Conservation (phyloP, 2,797 vertebrate species). For the Taeniopygia guttata region DNA sequence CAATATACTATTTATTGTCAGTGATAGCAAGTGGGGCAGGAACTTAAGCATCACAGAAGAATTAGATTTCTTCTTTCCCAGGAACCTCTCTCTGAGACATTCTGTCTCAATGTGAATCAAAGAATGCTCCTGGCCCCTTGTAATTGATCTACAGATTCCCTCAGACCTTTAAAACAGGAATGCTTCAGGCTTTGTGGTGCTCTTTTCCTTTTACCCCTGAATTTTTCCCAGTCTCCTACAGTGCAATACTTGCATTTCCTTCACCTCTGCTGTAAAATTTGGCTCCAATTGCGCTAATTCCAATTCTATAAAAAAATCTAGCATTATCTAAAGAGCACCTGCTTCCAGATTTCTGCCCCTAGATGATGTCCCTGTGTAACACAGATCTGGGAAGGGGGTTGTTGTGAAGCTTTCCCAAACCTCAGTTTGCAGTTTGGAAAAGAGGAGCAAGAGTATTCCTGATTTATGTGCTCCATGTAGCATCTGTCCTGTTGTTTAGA, state of each 20-base stretch:
- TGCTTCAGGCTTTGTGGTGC: neutral
- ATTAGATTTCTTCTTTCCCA: neutral
- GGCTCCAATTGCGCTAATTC: neutral
- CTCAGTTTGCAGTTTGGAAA: neutral
- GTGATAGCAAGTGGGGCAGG: neutral
- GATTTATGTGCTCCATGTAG: neutral
- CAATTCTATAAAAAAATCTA: neutral
- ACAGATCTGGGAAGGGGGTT: neutral
- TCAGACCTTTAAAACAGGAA: neutral
- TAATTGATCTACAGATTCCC: neutral
- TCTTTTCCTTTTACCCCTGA: neutral
- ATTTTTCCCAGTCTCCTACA: neutral
- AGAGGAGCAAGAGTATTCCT: neutral
- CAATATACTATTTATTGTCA: neutral
- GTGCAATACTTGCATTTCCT: neutral
- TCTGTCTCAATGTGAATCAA: neutral
- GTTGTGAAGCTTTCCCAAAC: neutral
- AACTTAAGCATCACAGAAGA: neutral
- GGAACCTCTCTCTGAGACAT: neutral
- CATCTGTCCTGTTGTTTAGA: neutral
- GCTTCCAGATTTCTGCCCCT: neutral
- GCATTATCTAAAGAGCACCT: neutral
- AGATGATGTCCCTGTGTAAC: neutral
- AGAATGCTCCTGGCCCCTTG: neutral
- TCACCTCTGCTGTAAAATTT: neutral